Percentiles rank a stretch among this genome's conserved stretches.
Evolutionary conservation across 2,888 invertebrate genomes (phyloP).

Genomic region (Andrena hattorfiana): DNA sequence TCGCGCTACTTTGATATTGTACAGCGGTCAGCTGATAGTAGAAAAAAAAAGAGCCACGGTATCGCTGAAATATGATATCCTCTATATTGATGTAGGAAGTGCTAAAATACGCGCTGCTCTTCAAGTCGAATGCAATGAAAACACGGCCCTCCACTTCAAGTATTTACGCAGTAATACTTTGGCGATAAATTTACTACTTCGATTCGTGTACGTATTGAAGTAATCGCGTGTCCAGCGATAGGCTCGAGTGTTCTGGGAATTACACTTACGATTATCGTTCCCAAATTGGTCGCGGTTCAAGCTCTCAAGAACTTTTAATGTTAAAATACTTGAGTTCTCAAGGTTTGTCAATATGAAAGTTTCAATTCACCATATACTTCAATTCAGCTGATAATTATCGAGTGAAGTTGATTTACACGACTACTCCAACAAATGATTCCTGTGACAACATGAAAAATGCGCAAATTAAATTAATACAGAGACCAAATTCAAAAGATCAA

Average conservation of each 20-base stretch:
- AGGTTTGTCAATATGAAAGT: too few relatives aligned
- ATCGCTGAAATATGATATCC: neutral
- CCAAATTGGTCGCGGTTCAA: neutral
- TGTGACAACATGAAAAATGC: too few relatives aligned
- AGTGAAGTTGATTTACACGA: too few relatives aligned
- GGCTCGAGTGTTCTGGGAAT: neutral
- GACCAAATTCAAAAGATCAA: too few relatives aligned
- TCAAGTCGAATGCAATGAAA: neutral
- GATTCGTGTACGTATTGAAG: neutral
- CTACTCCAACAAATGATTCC: too few relatives aligned
- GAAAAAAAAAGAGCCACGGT: constrained; percentile 8
- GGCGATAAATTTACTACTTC: neutral
- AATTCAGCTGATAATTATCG: too few relatives aligned
- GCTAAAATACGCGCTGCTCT: neutral
- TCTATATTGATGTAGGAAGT: constrained; percentile 1
- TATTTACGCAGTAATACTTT: constrained; percentile 17
- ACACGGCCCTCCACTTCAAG: neutral
- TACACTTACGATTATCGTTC: constrained; percentile 5
- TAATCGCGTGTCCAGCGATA: neutral
- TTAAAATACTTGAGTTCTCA: neutral
- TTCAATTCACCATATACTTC: too few relatives aligned
- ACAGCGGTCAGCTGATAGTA: neutral
- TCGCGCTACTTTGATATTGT: neutral
- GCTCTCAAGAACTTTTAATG: neutral
- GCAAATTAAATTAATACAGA: too few relatives aligned